Conservation (phyloP, 1,140 invertebrate genomes). For the Drosophila parvula region DNA sequence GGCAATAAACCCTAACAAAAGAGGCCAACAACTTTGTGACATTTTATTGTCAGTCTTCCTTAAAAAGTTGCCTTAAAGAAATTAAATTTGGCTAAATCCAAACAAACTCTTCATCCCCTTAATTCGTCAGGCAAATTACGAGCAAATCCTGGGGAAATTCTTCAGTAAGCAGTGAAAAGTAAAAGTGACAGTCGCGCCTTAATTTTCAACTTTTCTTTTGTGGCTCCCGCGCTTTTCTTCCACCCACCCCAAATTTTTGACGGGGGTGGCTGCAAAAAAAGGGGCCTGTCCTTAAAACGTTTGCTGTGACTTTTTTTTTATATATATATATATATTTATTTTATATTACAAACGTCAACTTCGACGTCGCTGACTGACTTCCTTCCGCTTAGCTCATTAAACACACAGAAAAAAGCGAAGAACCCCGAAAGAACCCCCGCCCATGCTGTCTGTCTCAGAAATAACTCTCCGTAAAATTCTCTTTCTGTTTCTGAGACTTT, state of each 20-base stretch:
- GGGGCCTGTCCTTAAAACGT: constrained; percentile 56
- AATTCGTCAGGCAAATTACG: constrained; percentile 45
- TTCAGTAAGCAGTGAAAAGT: constrained; percentile 56
- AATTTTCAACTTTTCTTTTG: constrained; percentile 71
- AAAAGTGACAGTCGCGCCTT: constrained; percentile 75
- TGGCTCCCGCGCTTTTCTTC: neutral
- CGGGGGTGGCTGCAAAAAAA: constrained; percentile 5
- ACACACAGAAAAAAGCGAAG: constrained; percentile 53
- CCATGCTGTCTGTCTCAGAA: constrained; percentile 49
- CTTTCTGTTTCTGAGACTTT: constrained; percentile 51
- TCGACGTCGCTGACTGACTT: constrained; percentile 75
- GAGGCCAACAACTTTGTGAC: constrained; percentile 1
- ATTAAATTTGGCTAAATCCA: constrained; percentile 55
- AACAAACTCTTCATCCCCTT: constrained; percentile 3
- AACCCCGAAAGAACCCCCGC: neutral
- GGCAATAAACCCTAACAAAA: neutral
- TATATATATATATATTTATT: constrained; percentile 78
- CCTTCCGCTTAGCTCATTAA: constrained; percentile 83
- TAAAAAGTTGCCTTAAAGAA: constrained; percentile 51
- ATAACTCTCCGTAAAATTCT: constrained; percentile 51
- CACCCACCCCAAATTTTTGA: neutral
- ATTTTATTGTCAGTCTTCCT: constrained; percentile 21
- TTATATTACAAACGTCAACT: constrained; percentile 68
- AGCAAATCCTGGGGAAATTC: constrained; percentile 56
- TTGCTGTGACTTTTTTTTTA: constrained; percentile 49